phyloP scores from a whole-genome alignment of 1,140 invertebrate genomes.

The Bradysia coprophila region DNA sequence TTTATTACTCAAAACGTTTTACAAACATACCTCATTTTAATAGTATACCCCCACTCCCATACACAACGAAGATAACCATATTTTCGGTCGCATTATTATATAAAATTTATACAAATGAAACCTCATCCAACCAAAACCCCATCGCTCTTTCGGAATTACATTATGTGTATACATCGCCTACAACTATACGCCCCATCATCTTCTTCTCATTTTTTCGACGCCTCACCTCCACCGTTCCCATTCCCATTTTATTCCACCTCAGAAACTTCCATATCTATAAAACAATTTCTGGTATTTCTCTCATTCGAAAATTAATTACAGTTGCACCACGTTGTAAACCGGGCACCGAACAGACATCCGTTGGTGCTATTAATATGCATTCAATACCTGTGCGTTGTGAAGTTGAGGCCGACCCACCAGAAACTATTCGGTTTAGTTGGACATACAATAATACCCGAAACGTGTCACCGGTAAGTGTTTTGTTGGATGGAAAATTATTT shows the following conservation, averaged over 20 bases:
- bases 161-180: not conserved
- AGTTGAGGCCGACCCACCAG: constrained; percentile 61
- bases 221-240: not conserved
- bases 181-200: not conserved
- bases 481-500: too few species aligned
- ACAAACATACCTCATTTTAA: too few species aligned
- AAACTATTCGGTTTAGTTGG: constrained; percentile 60
- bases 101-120: too few species aligned
- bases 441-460: constrained; percentile 58
- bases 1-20: too few species aligned
- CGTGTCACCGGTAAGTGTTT: constrained; percentile 35
- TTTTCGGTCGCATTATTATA: too few species aligned
- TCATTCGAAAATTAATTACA: constrained; percentile 24
- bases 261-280: too few species aligned
- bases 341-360: constrained; percentile 32
- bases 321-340: constrained; percentile 39
- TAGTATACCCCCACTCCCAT: too few species aligned
- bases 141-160: too few species aligned
- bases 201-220: not conserved
- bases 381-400: constrained; percentile 48
- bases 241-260: not conserved
- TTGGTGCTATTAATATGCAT: constrained; percentile 39
- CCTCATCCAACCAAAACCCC: too few species aligned
- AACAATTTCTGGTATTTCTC: too few species aligned
- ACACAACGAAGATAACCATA: too few species aligned